Conservation (phyloP, 30 jellyfish, hydroid and myxozoan genomes). For the Mastigias papua region DNA sequence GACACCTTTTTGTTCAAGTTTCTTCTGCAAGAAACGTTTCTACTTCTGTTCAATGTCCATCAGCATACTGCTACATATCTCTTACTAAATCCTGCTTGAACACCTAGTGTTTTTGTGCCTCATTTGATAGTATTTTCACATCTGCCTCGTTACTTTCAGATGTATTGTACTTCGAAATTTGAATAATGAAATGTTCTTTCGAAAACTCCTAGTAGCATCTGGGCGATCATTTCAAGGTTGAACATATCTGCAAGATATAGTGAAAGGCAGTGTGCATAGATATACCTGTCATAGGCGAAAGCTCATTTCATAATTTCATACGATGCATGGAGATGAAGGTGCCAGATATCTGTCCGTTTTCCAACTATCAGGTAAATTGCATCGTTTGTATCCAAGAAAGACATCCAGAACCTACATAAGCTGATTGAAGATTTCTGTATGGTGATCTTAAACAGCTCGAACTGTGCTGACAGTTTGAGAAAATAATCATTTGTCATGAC, state of each 20-base stretch:
- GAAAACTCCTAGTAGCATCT: too few relatives aligned
- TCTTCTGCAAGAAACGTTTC: background rate
- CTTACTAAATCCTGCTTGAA: slow-evolving; percentile 16
- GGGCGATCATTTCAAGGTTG: slow-evolving; percentile 42
- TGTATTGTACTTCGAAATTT: slow-evolving; percentile 36
- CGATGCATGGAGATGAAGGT: slow-evolving; percentile 18
- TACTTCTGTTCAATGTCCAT: slow-evolving; percentile 36
- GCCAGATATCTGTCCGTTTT: background rate
- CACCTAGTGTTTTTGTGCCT: slow-evolving; percentile 69
- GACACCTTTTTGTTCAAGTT: background rate
- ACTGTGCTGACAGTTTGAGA: too few relatives aligned
- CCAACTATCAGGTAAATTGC: background rate
- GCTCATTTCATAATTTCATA: background rate
- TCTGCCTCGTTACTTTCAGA: slow-evolving; percentile 71
- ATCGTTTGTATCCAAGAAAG: too few relatives aligned
- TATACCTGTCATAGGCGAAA: slow-evolving; percentile 11
- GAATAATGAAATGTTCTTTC: slow-evolving; percentile 39
- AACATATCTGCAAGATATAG: slow-evolving; percentile 28
- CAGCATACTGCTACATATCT: slow-evolving; percentile 20
- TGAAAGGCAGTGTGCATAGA: slow-evolving; percentile 8
- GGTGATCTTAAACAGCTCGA: too few relatives aligned
- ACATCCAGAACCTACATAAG: too few relatives aligned
- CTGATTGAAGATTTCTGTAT: too few relatives aligned
- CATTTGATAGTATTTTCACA: slow-evolving; percentile 39
- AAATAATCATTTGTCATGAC: too few relatives aligned